Base-by-base conservation (phyloP, 2,113 vertebrate genomes). In the Caranx ignobilis region DNA sequence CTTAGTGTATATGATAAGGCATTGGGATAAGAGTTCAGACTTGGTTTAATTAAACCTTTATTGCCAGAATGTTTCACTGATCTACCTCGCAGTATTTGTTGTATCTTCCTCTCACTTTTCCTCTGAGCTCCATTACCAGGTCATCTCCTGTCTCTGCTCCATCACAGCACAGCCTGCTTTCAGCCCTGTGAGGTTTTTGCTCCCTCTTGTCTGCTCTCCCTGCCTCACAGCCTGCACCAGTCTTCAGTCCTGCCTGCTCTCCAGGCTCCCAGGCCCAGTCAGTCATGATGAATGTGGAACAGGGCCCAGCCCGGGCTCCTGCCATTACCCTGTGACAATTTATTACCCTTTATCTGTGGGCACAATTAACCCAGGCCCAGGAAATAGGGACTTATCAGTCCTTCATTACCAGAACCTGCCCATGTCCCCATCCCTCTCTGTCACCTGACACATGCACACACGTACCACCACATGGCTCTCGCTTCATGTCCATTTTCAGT, bases 321-420 rank as follows among this genome's bases (percentile, higher is more conserved):
- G 87, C 91, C 92, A 92, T 93, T 93, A 87, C 88, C 88, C 86
- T 26, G 43, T 90, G 89, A 91, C 92, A 92, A 94, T 94, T 89
- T 94, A 93, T 94, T 93, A 91, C 88, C 83, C 89, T 90, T 94
- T 94, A 94, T 94, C 93, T 93, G 90, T 86, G 80, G 91, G 88
- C 85, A 88, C 92, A 93, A 95, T 95, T 95, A 95, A 94, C 94
- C 92, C 90, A 85, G 83, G 92, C 91, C 89, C 81, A 84, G 86
- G 87, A 93, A 93, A 91, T 88, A 89, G 91, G 87, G 89, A 93
- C 91, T 94, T 94, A 93, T 93, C 93, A 93, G 92, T 91, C 93
- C 89, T 92, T 94, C 90, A 94, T 94, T 93, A 93, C 89, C 76
- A 90, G 83, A 86, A 89, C 86, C 87, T 88, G 89, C 81, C 80